Evolutionary conservation across 2,888 invertebrate genomes (phyloP), one percentile per base, ranked within the genome.

Genomic region (Argynnis bischoffii): DNA sequence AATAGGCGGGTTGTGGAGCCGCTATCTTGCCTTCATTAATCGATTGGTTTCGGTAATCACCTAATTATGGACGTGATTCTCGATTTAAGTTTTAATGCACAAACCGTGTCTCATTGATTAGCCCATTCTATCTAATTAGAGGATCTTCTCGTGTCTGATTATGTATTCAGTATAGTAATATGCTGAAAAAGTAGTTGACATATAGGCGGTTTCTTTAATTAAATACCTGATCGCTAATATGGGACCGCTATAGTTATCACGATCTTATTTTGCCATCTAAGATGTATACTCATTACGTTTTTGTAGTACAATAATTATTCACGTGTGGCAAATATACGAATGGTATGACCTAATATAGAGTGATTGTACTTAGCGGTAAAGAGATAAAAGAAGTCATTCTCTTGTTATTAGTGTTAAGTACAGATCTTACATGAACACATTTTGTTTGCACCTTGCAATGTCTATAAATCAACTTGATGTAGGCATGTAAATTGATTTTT

Each of bases 41-140:
- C 92, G 92, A 92, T 92, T 90, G 88, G 92, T 81, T 90, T 90
- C 91, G 92, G 92, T 91, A 92, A 92, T 92, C 89, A 89, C 86
- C 92, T 92, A 89, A 92, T 92, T 92, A 92, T 84, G 81, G 80
- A 82, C 89, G 89, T 90, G 90, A 89, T 89, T 82, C 79, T 78
- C 75, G 79, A 86, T 83, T 89, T 87, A 83, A 86, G 82, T 86
- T 89, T 89, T 92, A 92, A 92, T 92, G 91, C 89, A 90, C 87
- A 80, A 90, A 90, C 88, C 92, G 86, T 90, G 92, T 91, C 86
- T 79, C 82, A 80, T 82, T 86, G 88, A 91, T 90, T 89, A 89
- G 85, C 81, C 83, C 87, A 82, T 89, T 88, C 85, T 79, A 82
- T 82, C 86, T 89, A 86, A 89, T 88, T 89, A 87, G 86, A 76